phyloP scores from a whole-genome alignment of 2,888 invertebrate species.

The Acrobasis repandana region DNA sequence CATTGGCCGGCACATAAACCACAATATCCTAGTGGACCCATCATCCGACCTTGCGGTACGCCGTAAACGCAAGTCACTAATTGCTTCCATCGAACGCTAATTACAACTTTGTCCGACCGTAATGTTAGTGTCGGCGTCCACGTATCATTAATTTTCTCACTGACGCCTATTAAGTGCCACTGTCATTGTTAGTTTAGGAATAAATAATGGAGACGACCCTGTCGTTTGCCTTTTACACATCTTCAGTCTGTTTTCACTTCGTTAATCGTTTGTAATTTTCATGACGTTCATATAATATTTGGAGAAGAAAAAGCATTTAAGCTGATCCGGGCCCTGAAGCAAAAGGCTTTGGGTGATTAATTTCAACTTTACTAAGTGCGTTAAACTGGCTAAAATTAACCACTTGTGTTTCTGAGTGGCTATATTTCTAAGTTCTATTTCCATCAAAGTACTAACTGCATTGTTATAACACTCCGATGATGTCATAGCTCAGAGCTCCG shows the following conservation, averaged over 20 bases:
- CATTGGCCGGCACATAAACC: slow-evolving; percentile 12
- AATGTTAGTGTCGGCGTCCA: slow-evolving; percentile 13
- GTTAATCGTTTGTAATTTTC: too few relatives aligned
- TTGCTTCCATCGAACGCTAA: slow-evolving; percentile 34
- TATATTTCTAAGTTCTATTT: slow-evolving; percentile 3
- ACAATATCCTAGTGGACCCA: slow-evolving; percentile 14
- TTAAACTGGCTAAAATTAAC: background rate
- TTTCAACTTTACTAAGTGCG: background rate
- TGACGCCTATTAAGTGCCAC: slow-evolving; percentile 20
- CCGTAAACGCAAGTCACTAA: slow-evolving; percentile 36
- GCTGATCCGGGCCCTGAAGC: too few relatives aligned
- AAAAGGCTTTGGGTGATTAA: too few relatives aligned
- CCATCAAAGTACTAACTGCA: background rate
- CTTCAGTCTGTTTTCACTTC: background rate
- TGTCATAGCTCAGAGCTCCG: background rate
- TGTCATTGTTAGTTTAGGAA: slow-evolving; percentile 14
- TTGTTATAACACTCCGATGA: slow-evolving; percentile 7
- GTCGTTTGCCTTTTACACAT: background rate
- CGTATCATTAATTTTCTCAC: slow-evolving; percentile 21
- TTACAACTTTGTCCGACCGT: slow-evolving; percentile 33
- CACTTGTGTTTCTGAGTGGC: background rate
- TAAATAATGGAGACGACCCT: background rate
- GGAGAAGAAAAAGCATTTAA: too few relatives aligned
- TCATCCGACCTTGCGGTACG: slow-evolving; percentile 15
- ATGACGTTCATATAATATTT: too few relatives aligned